phyloP scores from a whole-genome alignment of 2,888 invertebrate species.

The Arctia plantaginis region DNA sequence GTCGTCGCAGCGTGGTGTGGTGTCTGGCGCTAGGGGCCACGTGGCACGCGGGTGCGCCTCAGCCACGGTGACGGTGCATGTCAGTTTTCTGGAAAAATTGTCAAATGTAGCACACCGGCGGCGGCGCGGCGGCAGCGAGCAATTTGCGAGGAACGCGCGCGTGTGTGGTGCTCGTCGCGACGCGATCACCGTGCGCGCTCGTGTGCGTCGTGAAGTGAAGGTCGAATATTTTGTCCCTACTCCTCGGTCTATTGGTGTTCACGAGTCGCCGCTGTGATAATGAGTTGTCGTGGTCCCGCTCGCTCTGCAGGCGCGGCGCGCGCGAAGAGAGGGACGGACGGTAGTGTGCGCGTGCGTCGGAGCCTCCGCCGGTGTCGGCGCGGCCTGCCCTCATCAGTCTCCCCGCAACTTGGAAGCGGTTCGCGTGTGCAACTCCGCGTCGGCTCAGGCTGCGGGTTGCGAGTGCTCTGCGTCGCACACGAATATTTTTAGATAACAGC shows the following conservation, averaged over 20 bases:
- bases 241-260: slow-evolving; percentile 86
- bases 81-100: slow-evolving; percentile 85
- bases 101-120: slow-evolving; percentile 82
- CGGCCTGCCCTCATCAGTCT: slow-evolving; percentile 86
- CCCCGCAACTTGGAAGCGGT: slow-evolving; percentile 85
- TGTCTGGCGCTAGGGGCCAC: slow-evolving; percentile 59
- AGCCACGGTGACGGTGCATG: slow-evolving; percentile 78
- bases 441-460: slow-evolving; percentile 69
- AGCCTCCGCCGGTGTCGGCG: slow-evolving; percentile 82
- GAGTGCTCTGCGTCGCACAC: slow-evolving; percentile 76
- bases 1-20: slow-evolving; percentile 24
- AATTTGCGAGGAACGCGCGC: slow-evolving; percentile 71
- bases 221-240: slow-evolving; percentile 86
- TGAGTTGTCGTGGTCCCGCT: slow-evolving; percentile 79
- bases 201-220: slow-evolving; percentile 84
- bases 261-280: slow-evolving; percentile 84
- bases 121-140: slow-evolving; percentile 65
- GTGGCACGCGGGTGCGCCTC: slow-evolving; percentile 71
- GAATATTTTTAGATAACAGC: slow-evolving; percentile 86
- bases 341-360: slow-evolving; percentile 80
- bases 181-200: slow-evolving; percentile 69
- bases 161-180: slow-evolving; percentile 74
- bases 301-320: slow-evolving; percentile 60
- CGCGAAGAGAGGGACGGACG: slow-evolving; percentile 74
- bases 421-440: slow-evolving; percentile 81